Conservation (phyloP, 2,113 vertebrate genomes). For the Raja brachyura region DNA sequence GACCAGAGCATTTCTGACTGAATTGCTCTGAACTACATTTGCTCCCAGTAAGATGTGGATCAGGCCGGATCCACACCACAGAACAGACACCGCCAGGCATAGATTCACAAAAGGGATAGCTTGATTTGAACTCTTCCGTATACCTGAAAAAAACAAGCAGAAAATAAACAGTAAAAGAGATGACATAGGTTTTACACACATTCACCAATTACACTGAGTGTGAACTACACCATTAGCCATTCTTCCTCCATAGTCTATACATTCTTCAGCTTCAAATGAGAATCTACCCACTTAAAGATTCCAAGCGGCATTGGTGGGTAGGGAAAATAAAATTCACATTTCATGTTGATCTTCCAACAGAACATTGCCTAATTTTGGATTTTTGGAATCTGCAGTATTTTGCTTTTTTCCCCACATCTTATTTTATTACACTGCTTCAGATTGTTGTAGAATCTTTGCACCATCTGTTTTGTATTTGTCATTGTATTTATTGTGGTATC, state of each 20-base stretch:
- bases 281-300: no score
- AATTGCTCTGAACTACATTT: constrained; percentile 43
- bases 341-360: no score
- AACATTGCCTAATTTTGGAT: no score
- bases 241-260: not conserved
- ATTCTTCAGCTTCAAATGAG: no score
- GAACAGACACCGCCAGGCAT: constrained; percentile 65
- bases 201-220: not conserved
- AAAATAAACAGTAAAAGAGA: not conserved
- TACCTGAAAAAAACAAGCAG: constrained; percentile 49
- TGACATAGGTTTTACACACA: not conserved
- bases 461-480: no score
- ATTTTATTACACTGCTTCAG: no score
- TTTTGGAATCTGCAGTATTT: no score
- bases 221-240: not conserved
- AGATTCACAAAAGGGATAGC: constrained; percentile 56
- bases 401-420: not conserved
- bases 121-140: constrained; percentile 54
- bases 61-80: constrained; percentile 70
- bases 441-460: no score
- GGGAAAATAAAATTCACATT: no score
- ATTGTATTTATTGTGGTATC: no score
- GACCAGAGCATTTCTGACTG: constrained; percentile 54
- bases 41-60: constrained; percentile 64
- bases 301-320: no score